Evolutionary conservation across 2,888 invertebrate genomes (phyloP).

Genomic region (Adelognathus sp.): DNA sequence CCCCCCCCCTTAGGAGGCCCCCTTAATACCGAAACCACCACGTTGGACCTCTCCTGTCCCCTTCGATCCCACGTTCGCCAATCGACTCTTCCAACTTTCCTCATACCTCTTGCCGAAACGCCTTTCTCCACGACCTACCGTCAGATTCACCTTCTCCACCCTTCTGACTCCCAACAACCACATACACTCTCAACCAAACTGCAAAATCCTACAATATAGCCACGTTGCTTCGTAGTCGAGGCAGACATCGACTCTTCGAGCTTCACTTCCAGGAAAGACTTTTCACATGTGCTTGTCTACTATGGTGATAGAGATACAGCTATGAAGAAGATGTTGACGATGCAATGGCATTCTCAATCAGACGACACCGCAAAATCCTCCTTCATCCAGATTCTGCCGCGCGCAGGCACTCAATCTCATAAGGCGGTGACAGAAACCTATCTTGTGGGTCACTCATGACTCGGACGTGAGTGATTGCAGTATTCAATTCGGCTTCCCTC

Average conservation of each 20-base stretch:
- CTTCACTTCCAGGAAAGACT: background rate
- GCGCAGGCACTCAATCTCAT: too few relatives aligned
- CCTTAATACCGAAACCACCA: constrained; percentile 43
- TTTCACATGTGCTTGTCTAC: background rate
- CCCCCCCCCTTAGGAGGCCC: constrained; percentile 54
- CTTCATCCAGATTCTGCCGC: too few relatives aligned
- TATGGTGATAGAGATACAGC: background rate
- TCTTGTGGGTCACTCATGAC: too few relatives aligned
- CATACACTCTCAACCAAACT: constrained; percentile 50
- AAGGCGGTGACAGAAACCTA: too few relatives aligned
- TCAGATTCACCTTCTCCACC: constrained; percentile 57
- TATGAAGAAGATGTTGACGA: background rate
- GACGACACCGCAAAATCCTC: background rate
- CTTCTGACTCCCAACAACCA: background rate
- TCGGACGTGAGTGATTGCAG: too few relatives aligned
- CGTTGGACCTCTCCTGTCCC: constrained; percentile 68
- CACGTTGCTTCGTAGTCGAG: constrained; percentile 17
- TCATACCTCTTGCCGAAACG: constrained; percentile 43
- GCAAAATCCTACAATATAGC: constrained; percentile 35
- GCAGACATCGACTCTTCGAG: constrained; percentile 25
- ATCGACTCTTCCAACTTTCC: constrained; percentile 70
- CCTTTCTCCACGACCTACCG: constrained; percentile 11
- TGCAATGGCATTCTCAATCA: background rate
- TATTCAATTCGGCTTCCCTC: too few relatives aligned
- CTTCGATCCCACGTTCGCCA: constrained; percentile 76